Evolutionary conservation across 2,113 vertebrate genomes (phyloP), one percentile per base, ranked within the genome.

Genomic region (Oncorhynchus gorbuscha): DNA sequence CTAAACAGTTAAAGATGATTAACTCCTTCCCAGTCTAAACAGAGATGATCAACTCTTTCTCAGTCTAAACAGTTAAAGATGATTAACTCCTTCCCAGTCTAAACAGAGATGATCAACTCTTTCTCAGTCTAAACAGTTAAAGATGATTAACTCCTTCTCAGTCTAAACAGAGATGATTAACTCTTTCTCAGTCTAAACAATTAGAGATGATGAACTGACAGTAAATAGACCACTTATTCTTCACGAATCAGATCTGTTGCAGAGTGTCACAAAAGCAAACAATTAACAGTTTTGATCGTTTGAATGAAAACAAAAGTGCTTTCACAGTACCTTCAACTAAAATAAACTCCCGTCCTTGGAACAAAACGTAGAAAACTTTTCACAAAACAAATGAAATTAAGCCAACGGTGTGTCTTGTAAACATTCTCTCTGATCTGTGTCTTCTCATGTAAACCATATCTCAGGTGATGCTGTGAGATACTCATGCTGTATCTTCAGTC

Each of bases 191-290:
- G 35, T 35, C 32, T 35, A 35, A 35, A 35, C 35, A 35, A 35
- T 71, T 12, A 7, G 32, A 71, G 67, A 62, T 71, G n/a, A 62
- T 70, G 20, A 58, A 62, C 59, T 62, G n/a, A 13, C 59, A 62
- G 5, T 7, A 62, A 20, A 62, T 24, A 8, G 7, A 8, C 3
- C 13, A 62, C n/a, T 20, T 62, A 55, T 24, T 62, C n/a, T 62
- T 62, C 59, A 62, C 11, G 7, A 24, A 62, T n/a, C 59, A n/a
- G n/a, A 62, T 62, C 7, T 2, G 9, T 22, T 8, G 20, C 59
- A 24, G 55, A 58, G 12, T 62, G 5, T 62, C 59, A 62, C 16
- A 5, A 62, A 62, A 62, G 59, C n/a, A 62, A 20, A 62, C 55
- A 5, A 18, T 58, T 58, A 16, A 58, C 55, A 5, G 16, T 22